These are phyloP conservation scores for Tenualosa thibaudeaui DNA, from an alignment of 2,797 vertebrate genomes.

Conservation along the genomic window DNA sequence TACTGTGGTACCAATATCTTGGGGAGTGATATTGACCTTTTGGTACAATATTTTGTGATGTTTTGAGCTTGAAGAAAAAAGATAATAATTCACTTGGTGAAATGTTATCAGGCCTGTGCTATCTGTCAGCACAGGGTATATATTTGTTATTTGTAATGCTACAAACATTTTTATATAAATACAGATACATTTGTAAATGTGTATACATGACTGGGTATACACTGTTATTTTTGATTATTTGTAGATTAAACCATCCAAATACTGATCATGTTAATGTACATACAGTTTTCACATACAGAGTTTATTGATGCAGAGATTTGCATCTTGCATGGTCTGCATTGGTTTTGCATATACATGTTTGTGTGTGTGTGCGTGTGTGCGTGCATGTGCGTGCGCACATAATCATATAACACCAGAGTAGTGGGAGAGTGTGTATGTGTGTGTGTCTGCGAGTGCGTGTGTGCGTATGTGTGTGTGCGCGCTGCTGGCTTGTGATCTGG, in stretches of 20 bases:
- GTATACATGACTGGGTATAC: neutral
- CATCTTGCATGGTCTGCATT: neutral
- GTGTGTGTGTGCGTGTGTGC: neutral
- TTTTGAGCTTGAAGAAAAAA: neutral
- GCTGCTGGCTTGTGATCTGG: neutral
- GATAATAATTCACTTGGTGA: neutral
- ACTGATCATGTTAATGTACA: neutral
- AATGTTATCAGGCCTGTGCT: no score
- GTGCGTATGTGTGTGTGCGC: neutral
- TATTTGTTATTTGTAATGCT: neutral
- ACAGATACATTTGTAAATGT: neutral
- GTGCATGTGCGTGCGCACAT: neutral
- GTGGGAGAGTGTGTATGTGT: neutral
- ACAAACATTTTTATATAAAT: neutral
- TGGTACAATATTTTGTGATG: neutral
- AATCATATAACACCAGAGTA: no score
- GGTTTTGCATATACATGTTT: neutral
- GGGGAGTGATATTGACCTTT: neutral
- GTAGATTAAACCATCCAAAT: neutral
- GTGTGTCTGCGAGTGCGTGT: neutral
- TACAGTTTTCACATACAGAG: neutral
- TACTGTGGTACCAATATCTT: neutral
- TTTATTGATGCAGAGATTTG: neutral
- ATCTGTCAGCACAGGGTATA: neutral
- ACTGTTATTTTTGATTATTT: neutral